phyloP scores from a whole-genome alignment of 2,888 invertebrate genomes.

The Dryomyza anilis region DNA sequence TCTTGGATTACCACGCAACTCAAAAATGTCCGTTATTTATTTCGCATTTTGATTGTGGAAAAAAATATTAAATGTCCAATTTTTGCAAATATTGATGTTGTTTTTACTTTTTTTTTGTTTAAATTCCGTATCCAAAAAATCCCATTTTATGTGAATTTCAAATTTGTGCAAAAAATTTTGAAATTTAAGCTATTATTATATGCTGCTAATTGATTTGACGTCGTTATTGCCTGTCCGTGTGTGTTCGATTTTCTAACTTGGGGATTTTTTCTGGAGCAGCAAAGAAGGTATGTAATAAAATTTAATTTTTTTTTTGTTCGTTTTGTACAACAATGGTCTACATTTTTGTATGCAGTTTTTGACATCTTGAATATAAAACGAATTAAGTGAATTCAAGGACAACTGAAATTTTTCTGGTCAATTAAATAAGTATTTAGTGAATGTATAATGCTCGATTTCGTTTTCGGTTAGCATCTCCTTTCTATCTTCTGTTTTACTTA shows the following conservation, averaged over 20 bases:
- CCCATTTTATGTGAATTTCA: constrained; percentile 34
- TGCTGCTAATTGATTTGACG: constrained; percentile 23
- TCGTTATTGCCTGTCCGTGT: constrained; percentile 6
- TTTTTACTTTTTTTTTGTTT: no score
- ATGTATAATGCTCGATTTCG: no score
- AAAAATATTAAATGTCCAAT: constrained; percentile 35
- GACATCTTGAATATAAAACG: no score
- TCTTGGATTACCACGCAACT: constrained; percentile 33
- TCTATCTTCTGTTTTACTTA: no score
- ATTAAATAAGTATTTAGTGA: no score
- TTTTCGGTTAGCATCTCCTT: no score
- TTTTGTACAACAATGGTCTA: no score
- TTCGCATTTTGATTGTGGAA: constrained; percentile 34
- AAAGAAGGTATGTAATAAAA: constrained; percentile 11
- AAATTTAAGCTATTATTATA: constrained; percentile 15
- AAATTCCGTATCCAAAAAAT: constrained; percentile 30
- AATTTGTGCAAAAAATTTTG: constrained; percentile 33
- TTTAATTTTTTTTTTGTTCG: not conserved
- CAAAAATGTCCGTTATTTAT: constrained; percentile 38
- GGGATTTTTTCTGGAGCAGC: not conserved
- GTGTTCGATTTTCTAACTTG: not conserved
- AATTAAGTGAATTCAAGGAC: no score
- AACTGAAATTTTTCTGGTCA: no score
- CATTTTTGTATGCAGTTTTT: no score
- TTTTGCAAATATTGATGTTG: constrained; percentile 30